These are phyloP conservation scores for Daubentonia madagascariensis DNA, from an alignment of 2,113 vertebrate species.

Conservation along the genomic window DNA sequence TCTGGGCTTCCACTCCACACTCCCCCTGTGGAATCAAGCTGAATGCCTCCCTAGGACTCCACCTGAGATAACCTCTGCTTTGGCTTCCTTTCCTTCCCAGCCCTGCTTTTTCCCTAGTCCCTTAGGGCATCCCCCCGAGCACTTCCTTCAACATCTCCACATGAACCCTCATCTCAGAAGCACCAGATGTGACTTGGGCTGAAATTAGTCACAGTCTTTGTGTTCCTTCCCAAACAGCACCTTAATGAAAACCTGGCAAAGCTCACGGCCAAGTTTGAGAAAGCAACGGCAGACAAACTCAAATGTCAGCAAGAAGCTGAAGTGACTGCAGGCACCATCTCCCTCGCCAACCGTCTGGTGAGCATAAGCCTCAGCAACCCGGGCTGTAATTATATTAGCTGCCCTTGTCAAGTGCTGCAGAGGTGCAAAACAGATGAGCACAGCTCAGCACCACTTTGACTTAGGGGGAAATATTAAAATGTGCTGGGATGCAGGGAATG, in stretches of 20 bases:
- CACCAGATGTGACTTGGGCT: neutral
- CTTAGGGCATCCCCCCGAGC: rapidly evolving
- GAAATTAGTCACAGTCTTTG: neutral
- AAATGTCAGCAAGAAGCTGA: conserved; percentile 95
- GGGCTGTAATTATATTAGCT: neutral
- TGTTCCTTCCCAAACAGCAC: conserved; percentile 79
- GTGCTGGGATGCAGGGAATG: neutral
- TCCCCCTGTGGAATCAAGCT: neutral
- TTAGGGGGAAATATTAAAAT: neutral
- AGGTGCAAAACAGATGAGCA: neutral
- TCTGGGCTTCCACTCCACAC: neutral
- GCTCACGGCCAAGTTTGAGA: conserved; percentile 94
- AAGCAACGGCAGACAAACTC: conserved; percentile 93
- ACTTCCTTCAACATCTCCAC: neutral
- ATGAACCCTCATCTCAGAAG: neutral
- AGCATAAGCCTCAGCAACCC: conserved; percentile 76
- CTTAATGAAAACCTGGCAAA: conserved; percentile 95
- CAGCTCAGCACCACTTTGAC: rapidly evolving
- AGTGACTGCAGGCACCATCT: conserved; percentile 89
- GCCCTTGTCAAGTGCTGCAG: neutral
- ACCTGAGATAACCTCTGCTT: neutral
- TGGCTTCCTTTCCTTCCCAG: neutral
- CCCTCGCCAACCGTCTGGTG: conserved; percentile 96
- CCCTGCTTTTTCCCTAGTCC: no score
- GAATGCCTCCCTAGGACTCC: rapidly evolving